Percentiles rank a stretch among this genome's conserved stretches.
Conservation (phyloP, 2,797 vertebrate genomes). For the Melanotaenia maccullochi region DNA sequence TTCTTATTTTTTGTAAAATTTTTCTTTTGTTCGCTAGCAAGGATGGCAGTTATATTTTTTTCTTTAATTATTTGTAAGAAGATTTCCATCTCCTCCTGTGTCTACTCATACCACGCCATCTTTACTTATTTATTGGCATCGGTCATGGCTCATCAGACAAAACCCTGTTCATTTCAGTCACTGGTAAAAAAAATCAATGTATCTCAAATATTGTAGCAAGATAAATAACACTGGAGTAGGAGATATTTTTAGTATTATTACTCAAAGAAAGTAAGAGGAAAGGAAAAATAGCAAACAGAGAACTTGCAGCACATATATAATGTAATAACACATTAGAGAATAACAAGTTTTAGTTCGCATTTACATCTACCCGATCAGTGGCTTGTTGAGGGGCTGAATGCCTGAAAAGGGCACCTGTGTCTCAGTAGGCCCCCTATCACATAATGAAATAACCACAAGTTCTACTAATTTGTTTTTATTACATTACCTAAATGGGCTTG, state of each 20-base stretch:
- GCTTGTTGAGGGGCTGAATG: conserved; percentile 31
- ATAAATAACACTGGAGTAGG: background rate
- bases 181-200: background rate
- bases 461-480: conserved; percentile 72
- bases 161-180: background rate
- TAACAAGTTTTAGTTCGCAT: conserved; percentile 9
- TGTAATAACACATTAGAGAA: conserved; percentile 7
- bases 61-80: no score
- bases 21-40: no score
- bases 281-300: conserved; percentile 11
- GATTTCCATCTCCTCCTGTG: no score
- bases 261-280: conserved; percentile 33
- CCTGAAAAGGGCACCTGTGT: conserved; percentile 53
- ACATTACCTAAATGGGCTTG: conserved; percentile 53
- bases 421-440: conserved; percentile 51
- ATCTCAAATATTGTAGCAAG: background rate
- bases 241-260: conserved; percentile 16
- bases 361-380: conserved; percentile 23
- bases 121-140: background rate
- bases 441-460: conserved; percentile 68
- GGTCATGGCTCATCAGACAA: background rate
- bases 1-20: no score
- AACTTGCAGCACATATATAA: conserved; percentile 18
- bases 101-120: no score
- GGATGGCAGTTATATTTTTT: no score